Evolutionary conservation across 2,888 invertebrate genomes (phyloP).

Genomic region (Melanargia galathea): DNA sequence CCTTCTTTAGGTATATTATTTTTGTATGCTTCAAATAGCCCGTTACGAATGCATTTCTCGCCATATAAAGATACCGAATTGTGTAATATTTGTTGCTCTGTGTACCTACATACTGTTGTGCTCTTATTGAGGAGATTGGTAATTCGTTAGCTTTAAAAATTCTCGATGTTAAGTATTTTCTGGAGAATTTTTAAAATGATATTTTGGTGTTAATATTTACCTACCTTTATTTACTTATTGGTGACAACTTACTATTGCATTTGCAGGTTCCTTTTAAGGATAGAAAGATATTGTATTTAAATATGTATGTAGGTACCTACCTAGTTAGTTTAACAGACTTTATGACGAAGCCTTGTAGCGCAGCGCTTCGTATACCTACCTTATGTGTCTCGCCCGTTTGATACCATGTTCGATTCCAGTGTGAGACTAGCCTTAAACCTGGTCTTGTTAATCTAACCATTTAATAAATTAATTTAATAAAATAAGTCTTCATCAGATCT

Average conservation of each 20-base stretch:
- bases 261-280: neutral
- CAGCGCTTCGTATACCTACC: too few species aligned
- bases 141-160: slow-evolving; percentile 24
- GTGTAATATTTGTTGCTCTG: slow-evolving; percentile 27
- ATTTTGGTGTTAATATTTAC: slow-evolving; percentile 16
- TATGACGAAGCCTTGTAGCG: too few species aligned
- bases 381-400: too few species aligned
- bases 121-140: slow-evolving; percentile 28
- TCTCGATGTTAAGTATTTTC: slow-evolving; percentile 16
- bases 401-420: too few species aligned
- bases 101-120: slow-evolving; percentile 26
- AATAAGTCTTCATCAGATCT: too few species aligned
- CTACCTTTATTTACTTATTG: neutral
- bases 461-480: too few species aligned
- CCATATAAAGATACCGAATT: slow-evolving; percentile 34
- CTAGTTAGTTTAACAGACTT: too few species aligned
- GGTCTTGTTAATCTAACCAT: too few species aligned
- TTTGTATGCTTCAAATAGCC: slow-evolving; percentile 36
- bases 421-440: too few species aligned
- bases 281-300: too few species aligned
- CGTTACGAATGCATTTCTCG: slow-evolving; percentile 35
- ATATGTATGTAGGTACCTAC: too few species aligned
- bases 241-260: slow-evolving; percentile 9
- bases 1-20: slow-evolving; percentile 4
- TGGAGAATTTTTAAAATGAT: slow-evolving; percentile 3